Percentiles rank a stretch among this genome's conserved stretches.
Conservation (phyloP, 2,113 vertebrate species). For the Neotoma lepida region DNA sequence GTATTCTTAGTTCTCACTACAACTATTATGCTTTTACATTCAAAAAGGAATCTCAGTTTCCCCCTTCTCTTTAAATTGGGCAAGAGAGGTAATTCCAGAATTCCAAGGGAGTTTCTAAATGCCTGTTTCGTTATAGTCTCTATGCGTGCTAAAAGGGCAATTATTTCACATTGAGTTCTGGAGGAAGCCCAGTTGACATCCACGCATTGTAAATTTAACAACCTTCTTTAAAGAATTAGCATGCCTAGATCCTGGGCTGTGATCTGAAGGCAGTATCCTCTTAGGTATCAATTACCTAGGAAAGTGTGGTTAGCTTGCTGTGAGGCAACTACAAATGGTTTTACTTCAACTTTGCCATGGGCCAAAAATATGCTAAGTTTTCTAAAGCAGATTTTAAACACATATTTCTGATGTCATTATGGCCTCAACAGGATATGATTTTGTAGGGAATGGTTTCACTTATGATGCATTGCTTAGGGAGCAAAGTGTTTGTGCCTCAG, state of each 20-base stretch:
- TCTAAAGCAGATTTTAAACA: slow-evolving; percentile 86
- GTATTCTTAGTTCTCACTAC: slow-evolving; percentile 41
- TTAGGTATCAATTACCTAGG: slow-evolving; percentile 87
- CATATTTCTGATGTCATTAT: slow-evolving; percentile 86
- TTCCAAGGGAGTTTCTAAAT: slow-evolving; percentile 56
- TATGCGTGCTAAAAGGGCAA: slow-evolving; percentile 71
- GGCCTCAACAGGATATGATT: slow-evolving; percentile 86
- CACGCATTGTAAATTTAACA: slow-evolving; percentile 81
- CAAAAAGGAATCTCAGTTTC: slow-evolving; percentile 25
- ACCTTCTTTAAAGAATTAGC: slow-evolving; percentile 84
- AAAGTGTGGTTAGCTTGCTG: slow-evolving; percentile 87
- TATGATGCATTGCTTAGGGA: slow-evolving; percentile 80
- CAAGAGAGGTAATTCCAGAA: slow-evolving; percentile 57
- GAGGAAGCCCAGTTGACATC: slow-evolving; percentile 80
- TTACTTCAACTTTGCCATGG: slow-evolving; percentile 83
- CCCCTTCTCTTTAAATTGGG: slow-evolving; percentile 40
- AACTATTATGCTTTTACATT: background rate
- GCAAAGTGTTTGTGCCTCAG: slow-evolving; percentile 80
- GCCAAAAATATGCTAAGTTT: slow-evolving; percentile 85
- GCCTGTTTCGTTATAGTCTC: slow-evolving; percentile 70
- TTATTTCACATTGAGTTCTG: slow-evolving; percentile 82
- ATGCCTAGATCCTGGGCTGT: slow-evolving; percentile 81
- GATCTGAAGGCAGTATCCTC: slow-evolving; percentile 82
- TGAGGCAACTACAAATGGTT: slow-evolving; percentile 85
- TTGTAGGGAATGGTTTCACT: slow-evolving; percentile 86